phyloP scores from a whole-genome alignment of 1,140 invertebrate genomes.

The Calliphora vicina region DNA sequence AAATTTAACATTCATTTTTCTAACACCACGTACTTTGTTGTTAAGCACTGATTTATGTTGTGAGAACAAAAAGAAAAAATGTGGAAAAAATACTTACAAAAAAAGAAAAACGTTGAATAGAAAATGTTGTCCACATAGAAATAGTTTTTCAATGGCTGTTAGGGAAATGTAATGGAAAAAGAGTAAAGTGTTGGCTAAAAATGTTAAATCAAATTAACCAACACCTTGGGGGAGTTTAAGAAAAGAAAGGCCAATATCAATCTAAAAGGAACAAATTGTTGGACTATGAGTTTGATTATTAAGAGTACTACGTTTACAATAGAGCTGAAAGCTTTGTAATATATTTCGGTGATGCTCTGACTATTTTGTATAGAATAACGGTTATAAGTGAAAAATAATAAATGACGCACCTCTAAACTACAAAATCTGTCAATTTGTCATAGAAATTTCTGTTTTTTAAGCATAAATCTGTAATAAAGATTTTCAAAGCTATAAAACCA shows the following conservation, averaged over 20 bases:
- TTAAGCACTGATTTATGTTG: slow-evolving; percentile 13
- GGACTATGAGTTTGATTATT: background rate
- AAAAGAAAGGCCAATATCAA: background rate
- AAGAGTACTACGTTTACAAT: background rate
- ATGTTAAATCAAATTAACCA: slow-evolving; percentile 4
- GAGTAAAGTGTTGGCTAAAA: background rate
- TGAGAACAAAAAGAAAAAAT: background rate
- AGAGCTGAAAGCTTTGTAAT: background rate
- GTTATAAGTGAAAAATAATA: too few relatives aligned
- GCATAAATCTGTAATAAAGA: too few relatives aligned
- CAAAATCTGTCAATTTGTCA: too few relatives aligned
- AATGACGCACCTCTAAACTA: too few relatives aligned
- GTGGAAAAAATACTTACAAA: background rate
- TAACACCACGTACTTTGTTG: slow-evolving; percentile 13
- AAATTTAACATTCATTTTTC: slow-evolving; percentile 11
- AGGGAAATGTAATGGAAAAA: background rate
- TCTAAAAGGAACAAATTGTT: background rate
- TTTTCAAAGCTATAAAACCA: too few relatives aligned
- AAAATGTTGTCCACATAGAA: background rate
- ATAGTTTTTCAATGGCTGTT: background rate
- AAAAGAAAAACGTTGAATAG: background rate
- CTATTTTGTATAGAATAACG: too few relatives aligned
- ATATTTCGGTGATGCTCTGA: too few relatives aligned
- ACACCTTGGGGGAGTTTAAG: background rate
- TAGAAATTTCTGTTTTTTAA: too few relatives aligned